Evolutionary conservation across 2,888 invertebrate species (phyloP).

Genomic region (Nebria brevicollis): DNA sequence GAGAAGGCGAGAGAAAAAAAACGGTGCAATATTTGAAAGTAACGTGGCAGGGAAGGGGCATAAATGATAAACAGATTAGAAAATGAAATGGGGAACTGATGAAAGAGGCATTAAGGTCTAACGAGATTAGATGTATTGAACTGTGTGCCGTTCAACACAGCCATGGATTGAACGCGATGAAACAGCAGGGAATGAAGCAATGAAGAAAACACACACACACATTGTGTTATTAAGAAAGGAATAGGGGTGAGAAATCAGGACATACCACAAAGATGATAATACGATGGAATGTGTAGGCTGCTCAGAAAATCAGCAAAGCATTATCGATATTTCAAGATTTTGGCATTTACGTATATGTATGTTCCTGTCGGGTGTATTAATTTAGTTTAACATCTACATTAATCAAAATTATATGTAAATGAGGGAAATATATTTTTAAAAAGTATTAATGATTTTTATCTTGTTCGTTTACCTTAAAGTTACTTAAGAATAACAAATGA

Average conservation of each 20-base stretch:
- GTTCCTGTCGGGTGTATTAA: background rate
- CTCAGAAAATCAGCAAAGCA: slow-evolving; percentile 20
- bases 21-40: slow-evolving; percentile 36
- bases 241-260: slow-evolving; percentile 7
- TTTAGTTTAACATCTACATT: background rate
- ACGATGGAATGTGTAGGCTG: slow-evolving; percentile 28
- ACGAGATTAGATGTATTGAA: slow-evolving; percentile 56
- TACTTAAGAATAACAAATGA: too few species aligned
- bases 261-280: slow-evolving; percentile 34
- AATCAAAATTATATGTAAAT: background rate
- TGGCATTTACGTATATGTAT: slow-evolving; percentile 22
- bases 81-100: slow-evolving; percentile 60
- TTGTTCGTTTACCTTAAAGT: too few species aligned
- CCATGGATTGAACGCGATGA: background rate
- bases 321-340: slow-evolving; percentile 28
- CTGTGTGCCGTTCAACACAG: background rate
- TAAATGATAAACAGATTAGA: slow-evolving; percentile 61
- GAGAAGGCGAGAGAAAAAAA: slow-evolving; percentile 3
- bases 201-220: slow-evolving; percentile 19
- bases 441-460: too few species aligned
- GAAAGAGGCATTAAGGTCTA: slow-evolving; percentile 60
- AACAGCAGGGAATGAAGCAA: slow-evolving; percentile 9
- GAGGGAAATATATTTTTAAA: too few species aligned
- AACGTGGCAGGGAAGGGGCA: slow-evolving; percentile 45
- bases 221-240: background rate